These are phyloP conservation scores for Timandra comae DNA, from an alignment of 2,888 invertebrate species.

Conservation along the genomic window DNA sequence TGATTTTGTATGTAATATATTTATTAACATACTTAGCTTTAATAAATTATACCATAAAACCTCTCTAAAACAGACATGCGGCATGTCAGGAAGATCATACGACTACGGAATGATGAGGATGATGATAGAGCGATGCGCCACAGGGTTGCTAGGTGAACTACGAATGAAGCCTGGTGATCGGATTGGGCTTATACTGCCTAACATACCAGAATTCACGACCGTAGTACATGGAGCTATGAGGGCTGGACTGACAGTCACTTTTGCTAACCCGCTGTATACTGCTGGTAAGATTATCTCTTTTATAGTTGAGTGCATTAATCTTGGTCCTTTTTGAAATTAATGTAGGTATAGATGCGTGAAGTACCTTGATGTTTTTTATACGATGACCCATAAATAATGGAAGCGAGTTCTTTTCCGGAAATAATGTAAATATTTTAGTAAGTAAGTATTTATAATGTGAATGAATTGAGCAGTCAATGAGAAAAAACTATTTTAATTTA, in stretches of 20 bases:
- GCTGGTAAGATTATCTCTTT: too few relatives aligned
- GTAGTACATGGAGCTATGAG: slow-evolving; percentile 80
- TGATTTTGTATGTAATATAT: neutral
- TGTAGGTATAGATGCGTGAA: too few relatives aligned
- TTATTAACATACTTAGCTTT: neutral
- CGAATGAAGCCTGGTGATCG: slow-evolving; percentile 79
- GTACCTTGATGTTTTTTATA: too few relatives aligned
- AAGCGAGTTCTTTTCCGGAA: too few relatives aligned
- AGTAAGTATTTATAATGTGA: too few relatives aligned
- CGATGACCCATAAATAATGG: too few relatives aligned
- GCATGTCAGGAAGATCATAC: slow-evolving; percentile 79
- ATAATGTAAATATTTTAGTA: too few relatives aligned
- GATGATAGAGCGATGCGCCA: slow-evolving; percentile 76
- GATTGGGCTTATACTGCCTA: slow-evolving; percentile 81
- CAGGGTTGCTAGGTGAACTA: slow-evolving; percentile 73
- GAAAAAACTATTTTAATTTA: too few relatives aligned
- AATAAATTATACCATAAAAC: slow-evolving; percentile 4
- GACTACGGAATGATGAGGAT: slow-evolving; percentile 78
- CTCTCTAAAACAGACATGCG: slow-evolving; percentile 77
- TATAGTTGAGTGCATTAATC: too few relatives aligned
- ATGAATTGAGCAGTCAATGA: too few relatives aligned
- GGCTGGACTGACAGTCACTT: slow-evolving; percentile 81
- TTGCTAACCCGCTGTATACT: slow-evolving; percentile 83
- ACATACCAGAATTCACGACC: slow-evolving; percentile 82
- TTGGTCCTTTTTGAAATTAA: too few relatives aligned